phyloP scores from a whole-genome alignment of 2,888 invertebrate genomes.

The Epistrophella euchroma region DNA sequence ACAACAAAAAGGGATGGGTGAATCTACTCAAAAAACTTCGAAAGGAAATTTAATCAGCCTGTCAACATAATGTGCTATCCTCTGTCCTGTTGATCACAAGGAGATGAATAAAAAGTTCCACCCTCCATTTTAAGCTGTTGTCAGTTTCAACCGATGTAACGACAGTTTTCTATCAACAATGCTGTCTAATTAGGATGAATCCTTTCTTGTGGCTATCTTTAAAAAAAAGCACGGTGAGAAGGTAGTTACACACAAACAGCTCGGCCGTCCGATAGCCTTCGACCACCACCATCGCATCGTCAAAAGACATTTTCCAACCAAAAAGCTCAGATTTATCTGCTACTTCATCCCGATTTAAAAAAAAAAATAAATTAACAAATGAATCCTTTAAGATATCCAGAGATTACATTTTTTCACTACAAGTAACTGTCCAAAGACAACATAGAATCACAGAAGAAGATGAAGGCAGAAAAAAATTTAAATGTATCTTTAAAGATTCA shows the following conservation, averaged over 20 bases:
- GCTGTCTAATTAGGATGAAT: conserved; percentile 74
- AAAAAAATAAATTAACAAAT: conserved; percentile 71
- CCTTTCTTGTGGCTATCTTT: conserved; percentile 75
- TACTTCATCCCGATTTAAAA: conserved; percentile 51
- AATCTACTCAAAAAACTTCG: conserved; percentile 27
- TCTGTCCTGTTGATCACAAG: conserved; percentile 33
- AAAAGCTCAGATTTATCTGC: conserved; percentile 66
- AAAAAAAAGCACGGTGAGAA: conserved; percentile 32
- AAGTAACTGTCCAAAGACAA: conserved; percentile 38
- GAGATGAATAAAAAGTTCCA: conserved; percentile 3
- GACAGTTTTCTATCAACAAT: conserved; percentile 75
- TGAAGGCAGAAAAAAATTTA: conserved; percentile 48
- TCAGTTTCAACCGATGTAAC: conserved; percentile 70
- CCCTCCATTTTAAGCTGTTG: conserved; percentile 54
- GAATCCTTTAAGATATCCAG: conserved; percentile 73
- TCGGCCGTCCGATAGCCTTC: conserved; percentile 19
- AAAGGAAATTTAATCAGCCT: conserved; percentile 69
- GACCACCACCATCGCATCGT: conserved; percentile 61
- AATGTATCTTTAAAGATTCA: conserved; percentile 75
- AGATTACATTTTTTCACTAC: conserved; percentile 66
- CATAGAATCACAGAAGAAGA: conserved; percentile 23
- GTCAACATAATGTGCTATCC: conserved; percentile 61
- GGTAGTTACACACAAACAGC: neutral
- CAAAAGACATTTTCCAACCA: conserved; percentile 50
- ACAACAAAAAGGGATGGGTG: conserved; percentile 17